A percentile compares a stretch with the other conserved stretches of the same genome.
Conservation (phyloP, 2,888 invertebrate genomes). For the Pristionchus arcanus region DNA sequence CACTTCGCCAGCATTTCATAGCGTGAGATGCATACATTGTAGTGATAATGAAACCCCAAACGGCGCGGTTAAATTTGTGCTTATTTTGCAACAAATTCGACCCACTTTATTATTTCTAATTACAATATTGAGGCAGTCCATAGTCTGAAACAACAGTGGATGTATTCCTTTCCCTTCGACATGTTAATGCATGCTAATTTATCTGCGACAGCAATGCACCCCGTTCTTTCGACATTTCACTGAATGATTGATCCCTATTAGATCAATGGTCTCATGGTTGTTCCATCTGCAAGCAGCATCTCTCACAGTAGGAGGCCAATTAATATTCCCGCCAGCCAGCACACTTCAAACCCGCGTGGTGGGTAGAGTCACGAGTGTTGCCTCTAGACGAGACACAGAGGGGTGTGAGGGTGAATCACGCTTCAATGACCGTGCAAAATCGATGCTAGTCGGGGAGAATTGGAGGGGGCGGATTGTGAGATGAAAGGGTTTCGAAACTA, state of each 20-base stretch:
- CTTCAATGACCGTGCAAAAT: background rate
- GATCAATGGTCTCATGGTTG: background rate
- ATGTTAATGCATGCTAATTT: too few relatives aligned
- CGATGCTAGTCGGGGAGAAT: background rate
- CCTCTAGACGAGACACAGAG: background rate
- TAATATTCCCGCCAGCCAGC: background rate
- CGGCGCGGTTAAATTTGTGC: too few relatives aligned
- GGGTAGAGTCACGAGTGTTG: background rate
- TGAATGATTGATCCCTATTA: background rate
- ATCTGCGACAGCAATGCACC: too few relatives aligned
- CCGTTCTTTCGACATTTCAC: too few relatives aligned
- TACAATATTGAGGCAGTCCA: too few relatives aligned
- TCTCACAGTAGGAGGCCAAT: background rate
- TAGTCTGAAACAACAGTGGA: too few relatives aligned
- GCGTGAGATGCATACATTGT: background rate
- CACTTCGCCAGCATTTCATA: background rate
- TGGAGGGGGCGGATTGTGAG: background rate
- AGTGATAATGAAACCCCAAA: background rate
- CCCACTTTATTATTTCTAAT: too few relatives aligned
- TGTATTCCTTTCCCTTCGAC: too few relatives aligned
- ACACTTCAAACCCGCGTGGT: background rate
- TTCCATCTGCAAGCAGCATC: background rate
- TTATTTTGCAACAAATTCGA: too few relatives aligned
- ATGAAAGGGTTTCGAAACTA: too few relatives aligned
- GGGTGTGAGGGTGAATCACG: slow-evolving; percentile 18